A percentile compares a stretch with the other conserved stretches of the same genome.
These are phyloP conservation scores for Macropus fuliginosus DNA, from an alignment of 2,797 vertebrate species.

Conservation along the genomic window DNA sequence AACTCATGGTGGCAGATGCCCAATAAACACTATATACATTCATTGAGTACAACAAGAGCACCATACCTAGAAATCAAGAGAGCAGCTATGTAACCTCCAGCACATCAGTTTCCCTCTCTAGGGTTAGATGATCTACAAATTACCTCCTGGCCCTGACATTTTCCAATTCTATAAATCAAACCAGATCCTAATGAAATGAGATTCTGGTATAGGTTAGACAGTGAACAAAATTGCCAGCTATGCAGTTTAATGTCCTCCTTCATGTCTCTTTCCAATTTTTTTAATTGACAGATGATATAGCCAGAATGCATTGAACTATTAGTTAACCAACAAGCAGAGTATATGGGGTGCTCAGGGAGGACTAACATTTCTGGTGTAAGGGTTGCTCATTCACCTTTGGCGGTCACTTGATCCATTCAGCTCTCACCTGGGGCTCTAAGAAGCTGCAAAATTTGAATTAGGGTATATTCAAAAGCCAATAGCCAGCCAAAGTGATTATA, in stretches of 20 bases:
- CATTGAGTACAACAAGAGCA: background rate
- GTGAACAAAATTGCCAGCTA: too few species aligned
- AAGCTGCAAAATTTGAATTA: background rate
- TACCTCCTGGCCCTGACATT: background rate
- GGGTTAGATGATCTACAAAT: background rate
- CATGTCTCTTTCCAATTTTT: background rate
- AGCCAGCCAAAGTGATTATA: background rate
- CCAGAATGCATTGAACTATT: background rate
- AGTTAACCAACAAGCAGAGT: background rate
- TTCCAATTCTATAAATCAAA: background rate
- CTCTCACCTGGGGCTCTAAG: background rate
- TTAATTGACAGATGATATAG: background rate
- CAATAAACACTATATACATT: background rate
- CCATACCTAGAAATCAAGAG: background rate
- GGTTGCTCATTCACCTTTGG: background rate
- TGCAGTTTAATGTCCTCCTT: background rate
- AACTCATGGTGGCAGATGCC: background rate
- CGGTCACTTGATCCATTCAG: background rate
- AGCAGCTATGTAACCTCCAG: background rate
- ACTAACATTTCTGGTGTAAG: background rate
- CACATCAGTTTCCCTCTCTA: background rate
- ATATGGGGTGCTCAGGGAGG: background rate
- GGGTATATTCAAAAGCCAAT: background rate
- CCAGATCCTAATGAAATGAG: background rate
- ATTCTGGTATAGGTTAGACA: background rate